These are phyloP conservation scores for Copidosoma aretas DNA, from an alignment of 2,888 invertebrate species.

Conservation along the genomic window DNA sequence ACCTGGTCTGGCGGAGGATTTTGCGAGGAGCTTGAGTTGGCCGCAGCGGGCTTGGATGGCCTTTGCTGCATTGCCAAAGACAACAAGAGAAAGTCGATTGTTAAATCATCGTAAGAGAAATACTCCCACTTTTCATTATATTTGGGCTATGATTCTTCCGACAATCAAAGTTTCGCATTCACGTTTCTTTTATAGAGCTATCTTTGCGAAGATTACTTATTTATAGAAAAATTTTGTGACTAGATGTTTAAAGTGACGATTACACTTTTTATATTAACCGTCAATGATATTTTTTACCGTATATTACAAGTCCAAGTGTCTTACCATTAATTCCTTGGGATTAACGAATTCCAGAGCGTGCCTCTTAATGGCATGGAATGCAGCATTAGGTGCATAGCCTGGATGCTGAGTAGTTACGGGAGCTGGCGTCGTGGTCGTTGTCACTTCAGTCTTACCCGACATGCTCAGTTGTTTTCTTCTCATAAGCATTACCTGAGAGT, in stretches of 20 bases:
- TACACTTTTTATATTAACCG: background rate
- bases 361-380: slow-evolving; percentile 94
- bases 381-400: slow-evolving; percentile 95
- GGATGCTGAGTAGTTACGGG: slow-evolving; percentile 72
- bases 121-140: slow-evolving; percentile 7
- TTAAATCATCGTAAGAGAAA: slow-evolving; percentile 35
- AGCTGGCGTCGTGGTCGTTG: slow-evolving; percentile 61
- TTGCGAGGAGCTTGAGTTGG: slow-evolving; percentile 65
- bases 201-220: slow-evolving; percentile 3
- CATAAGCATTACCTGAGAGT: slow-evolving; percentile 53
- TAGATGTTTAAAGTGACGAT: slow-evolving; percentile 18
- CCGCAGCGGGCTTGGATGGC: slow-evolving; percentile 66
- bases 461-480: slow-evolving; percentile 58
- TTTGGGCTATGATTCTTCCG: too few relatives aligned
- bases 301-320: slow-evolving; percentile 32
- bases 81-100: slow-evolving; percentile 54
- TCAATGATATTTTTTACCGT: slow-evolving; percentile 4
- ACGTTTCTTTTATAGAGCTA: slow-evolving; percentile 7
- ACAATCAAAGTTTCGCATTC: slow-evolving; percentile 7
- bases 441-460: slow-evolving; percentile 59
- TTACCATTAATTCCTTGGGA: slow-evolving; percentile 87
- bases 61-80: slow-evolving; percentile 64
- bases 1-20: slow-evolving; percentile 69
- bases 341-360: slow-evolving; percentile 91
- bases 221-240: background rate